Conservation (phyloP, 2,113 vertebrate genomes). For the Tylochromis polylepis region DNA sequence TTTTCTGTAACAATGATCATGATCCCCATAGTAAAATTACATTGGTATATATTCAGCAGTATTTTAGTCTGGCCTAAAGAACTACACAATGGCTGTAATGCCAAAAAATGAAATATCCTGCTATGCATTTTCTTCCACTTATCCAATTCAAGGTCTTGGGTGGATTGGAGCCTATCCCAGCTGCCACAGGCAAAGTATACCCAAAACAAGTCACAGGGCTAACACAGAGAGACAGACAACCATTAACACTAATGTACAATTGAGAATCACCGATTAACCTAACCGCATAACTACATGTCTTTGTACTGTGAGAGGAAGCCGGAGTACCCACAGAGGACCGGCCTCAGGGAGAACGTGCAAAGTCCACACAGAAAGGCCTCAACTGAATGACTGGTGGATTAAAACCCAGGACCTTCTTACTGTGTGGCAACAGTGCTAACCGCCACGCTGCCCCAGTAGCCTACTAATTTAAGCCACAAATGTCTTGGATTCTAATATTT, state of each 20-base stretch:
- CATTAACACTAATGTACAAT: background rate
- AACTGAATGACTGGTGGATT: background rate
- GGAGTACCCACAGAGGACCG: background rate
- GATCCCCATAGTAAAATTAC: background rate
- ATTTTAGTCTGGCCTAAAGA: background rate
- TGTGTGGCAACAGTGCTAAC: background rate
- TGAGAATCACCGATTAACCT: background rate
- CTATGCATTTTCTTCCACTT: fast-evolving
- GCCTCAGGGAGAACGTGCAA: background rate
- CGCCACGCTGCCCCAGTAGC: background rate
- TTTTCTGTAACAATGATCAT: background rate
- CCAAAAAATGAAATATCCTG: background rate
- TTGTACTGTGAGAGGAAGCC: background rate
- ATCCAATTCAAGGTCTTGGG: background rate
- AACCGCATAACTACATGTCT: background rate
- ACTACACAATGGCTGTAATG: fast-evolving
- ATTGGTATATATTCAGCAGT: background rate
- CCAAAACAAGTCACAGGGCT: background rate
- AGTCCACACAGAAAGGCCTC: background rate
- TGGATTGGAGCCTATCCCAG: background rate
- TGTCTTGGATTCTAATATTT: background rate
- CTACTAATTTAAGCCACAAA: background rate
- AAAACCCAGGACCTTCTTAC: too few relatives aligned
- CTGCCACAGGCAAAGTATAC: background rate
- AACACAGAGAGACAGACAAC: background rate